Base-by-base conservation (phyloP, 2,797 vertebrate species). In the Dermochelys coriacea region DNA sequence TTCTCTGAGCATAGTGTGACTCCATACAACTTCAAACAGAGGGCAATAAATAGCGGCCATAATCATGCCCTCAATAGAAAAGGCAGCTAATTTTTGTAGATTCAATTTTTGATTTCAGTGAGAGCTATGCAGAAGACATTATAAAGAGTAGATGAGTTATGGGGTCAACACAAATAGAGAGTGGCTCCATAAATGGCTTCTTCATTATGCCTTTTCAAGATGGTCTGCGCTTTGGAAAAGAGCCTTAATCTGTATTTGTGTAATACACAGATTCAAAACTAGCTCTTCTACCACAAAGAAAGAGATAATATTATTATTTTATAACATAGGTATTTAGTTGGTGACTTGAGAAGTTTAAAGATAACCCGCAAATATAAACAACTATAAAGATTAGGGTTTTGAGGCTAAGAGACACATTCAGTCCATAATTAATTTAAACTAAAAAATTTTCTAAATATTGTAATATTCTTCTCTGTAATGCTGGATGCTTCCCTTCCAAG, bases 191-290 rank as follows among this genome's bases (percentile, higher is more conserved):
- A 41, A 82, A 4, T 25, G 83, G 5, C 84, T 91, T 85, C 15
- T 31, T 82, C 12, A 34, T 86, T 89, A 77, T 47, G 25, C 74
- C 45, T 95, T 79, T 85, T 90, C 50, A 94, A 92, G 78, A 16
- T 83, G 25, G 29, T 88, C 84, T 54, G 10, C 31, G 85, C 12
- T 87, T 93, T 89, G 50, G 55, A 80, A 45, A 84, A 50, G 37
- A 86, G 12, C 10, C 89, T 34, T 82, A 80, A 57, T 27, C 82
- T 23, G 1, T 23, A 23, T n/a, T 85, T 82, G 21, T 71, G 19
- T 75, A 23, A 21, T 4, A 6, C 84, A 68, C 1, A 49, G 57
- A 34, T 84, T 87, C 51, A 78, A 55, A 91, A 87, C 82, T 14
- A 82, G 87, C n/a, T 94, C 2, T 93, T 87, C 74, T 89, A 45